Evolutionary conservation across 2,888 invertebrate species (phyloP), one percentile per base, ranked within the genome.

Genomic region (Deladenus siricidicola): DNA sequence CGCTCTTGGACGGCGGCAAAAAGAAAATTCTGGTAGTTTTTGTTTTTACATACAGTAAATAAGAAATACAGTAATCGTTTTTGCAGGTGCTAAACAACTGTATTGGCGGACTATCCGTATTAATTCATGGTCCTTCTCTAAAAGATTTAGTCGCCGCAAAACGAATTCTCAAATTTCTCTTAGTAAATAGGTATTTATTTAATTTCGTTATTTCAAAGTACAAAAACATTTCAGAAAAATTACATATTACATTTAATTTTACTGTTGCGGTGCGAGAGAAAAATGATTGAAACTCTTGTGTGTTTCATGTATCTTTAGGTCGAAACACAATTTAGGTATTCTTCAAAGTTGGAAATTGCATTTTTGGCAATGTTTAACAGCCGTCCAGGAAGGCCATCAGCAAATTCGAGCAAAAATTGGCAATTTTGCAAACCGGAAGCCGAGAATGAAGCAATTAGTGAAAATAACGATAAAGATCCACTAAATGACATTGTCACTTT

Each of bases 321-420:
- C 42, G n/a, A n/a, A n/a, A n/a, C n/a, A n/a, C n/a, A n/a, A n/a
- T 57, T 14, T 8, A 61, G 58, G 42, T 94, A 94, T 80, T 93
- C 93, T 73, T 89, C 90, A 86, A 85, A 88, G 52, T 82, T 94
- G 47, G 96, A 98, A 80, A 87, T 88, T 73, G 88, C 91, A 0
- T 93, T 90, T 80, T 82, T 89, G 44, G 65, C 69, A 1, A 52
- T 73, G 45, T 78, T 75, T 65, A 66, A 63, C 52, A 51, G 44
- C 19, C 19, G 51, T 30, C 54, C 62, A 1, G 26, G 48, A 26
- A 42, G 42, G 6, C 1, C 39, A 4, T 8, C n/a, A 30, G 19
- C 8, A 23, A 29, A 8, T 14, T 23, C 29, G 39, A 53, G 23
- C 14, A 53, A 34, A n/a, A 34, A 34, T 2, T 29, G 34, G 19